Base-by-base conservation (phyloP, 1,140 invertebrate species). In the Drosophila parvula region DNA sequence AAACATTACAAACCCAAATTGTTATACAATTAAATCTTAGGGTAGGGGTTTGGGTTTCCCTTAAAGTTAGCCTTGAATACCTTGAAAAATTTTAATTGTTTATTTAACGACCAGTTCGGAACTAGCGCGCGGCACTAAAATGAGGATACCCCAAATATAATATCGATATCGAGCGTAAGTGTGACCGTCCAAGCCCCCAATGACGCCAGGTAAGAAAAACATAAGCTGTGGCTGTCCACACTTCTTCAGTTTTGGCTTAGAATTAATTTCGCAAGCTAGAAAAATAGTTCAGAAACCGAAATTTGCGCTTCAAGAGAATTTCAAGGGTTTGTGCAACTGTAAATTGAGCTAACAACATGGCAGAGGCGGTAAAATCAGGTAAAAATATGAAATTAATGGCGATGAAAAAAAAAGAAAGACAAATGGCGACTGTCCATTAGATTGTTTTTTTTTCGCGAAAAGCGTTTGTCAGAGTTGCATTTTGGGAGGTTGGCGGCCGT, bases 341-440 rank as follows among this genome's bases (percentile, higher is more conserved):
- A 51, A 28, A 41, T 51, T 38, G 14, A 30, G 14, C 11, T 22
- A n/a, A 8, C 9, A 14, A 18, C 10, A 86, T 86, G 83, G 83
- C 83, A 41, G 83, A 86, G 75, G 67, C 79, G 27, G 67, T 65
- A 28, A 88, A 86, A 86, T 27, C 77, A 79, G 83, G 83, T 89
- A 78, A 70, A 62, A 57, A 44, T 32, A 18, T 2, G 0, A 50
- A 47, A 51, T 60, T 55, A 44, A 63, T 7, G 44, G 44, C 60
- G 27, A 44, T 73, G 61, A 30, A 45, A 67, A 74, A 62, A 55
- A 48, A 48, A 67, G 48, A 74, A 36, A 36, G 62, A 77, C 67
- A 69, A 74, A 77, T 84, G 81, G 73, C 81, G 62, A 85, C 62
- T 74, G 48, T 30, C 30, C 34, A 61, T 50, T 45, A 14, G 16